Percentiles rank a stretch among this genome's conserved stretches.
These are phyloP conservation scores for Lindbergichthys nudifrons DNA, from an alignment of 2,797 vertebrate genomes.

Conservation along the genomic window DNA sequence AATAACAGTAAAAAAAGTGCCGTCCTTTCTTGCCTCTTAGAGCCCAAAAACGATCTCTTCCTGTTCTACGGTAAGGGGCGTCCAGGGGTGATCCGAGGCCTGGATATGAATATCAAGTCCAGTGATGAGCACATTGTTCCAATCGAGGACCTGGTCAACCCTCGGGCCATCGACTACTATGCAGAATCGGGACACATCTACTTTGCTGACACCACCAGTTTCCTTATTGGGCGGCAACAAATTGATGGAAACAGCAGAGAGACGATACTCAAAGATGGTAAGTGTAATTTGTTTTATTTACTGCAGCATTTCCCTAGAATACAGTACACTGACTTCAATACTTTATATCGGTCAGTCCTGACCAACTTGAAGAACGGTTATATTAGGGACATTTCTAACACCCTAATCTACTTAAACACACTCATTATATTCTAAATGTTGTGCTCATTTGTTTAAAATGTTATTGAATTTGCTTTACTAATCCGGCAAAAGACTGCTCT, in stretches of 20 bases:
- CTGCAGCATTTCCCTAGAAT: not conserved
- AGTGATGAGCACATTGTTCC: conserved; percentile 95
- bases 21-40: conserved; percentile 80
- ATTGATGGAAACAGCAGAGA: conserved; percentile 93
- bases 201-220: conserved; percentile 98
- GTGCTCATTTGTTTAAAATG: not conserved
- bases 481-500: not conserved
- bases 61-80: conserved; percentile 99
- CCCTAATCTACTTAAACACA: not conserved
- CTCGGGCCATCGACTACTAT: conserved; percentile 95
- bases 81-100: conserved; percentile 94
- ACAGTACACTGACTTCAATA: not conserved
- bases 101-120: conserved; percentile 96
- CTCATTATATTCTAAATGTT: not conserved
- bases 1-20: conserved; percentile 64
- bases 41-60: conserved; percentile 96
- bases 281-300: conserved; percentile 38
- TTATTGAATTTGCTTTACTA: not conserved
- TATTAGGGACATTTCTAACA: not conserved
- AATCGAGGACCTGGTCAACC: conserved; percentile 96
- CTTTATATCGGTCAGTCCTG: not conserved
- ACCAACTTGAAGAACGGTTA: not conserved
- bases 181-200: conserved; percentile 94
- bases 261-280: conserved; percentile 97
- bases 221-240: conserved; percentile 96